Conservation (phyloP, 2,113 vertebrate species). For the Butorides virescens region DNA sequence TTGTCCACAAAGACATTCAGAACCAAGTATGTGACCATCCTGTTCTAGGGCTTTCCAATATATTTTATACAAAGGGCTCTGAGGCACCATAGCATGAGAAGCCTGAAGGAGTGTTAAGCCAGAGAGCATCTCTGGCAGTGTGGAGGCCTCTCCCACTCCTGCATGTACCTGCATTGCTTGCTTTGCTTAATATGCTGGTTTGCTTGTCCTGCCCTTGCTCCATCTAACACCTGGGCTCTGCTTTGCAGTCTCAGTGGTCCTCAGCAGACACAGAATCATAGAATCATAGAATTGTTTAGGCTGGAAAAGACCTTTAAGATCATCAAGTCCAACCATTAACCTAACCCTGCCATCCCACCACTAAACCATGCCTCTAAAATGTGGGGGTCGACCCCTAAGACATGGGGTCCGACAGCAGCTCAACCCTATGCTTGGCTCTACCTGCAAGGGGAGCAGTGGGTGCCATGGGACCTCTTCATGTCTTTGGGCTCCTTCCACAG, state of each 20-base stretch:
- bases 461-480: background rate
- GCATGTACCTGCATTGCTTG: rapidly evolving
- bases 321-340: no score
- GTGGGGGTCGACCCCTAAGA: no score
- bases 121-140: background rate
- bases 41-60: background rate
- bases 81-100: background rate
- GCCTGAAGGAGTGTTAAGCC: background rate
- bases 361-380: no score
- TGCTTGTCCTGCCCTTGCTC: background rate
- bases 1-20: background rate
- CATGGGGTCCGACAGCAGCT: rapidly evolving
- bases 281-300: no score
- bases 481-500: background rate
- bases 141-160: background rate
- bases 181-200: background rate
- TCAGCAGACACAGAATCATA: background rate
- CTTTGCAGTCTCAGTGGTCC: background rate
- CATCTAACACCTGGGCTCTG: background rate
- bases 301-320: no score
- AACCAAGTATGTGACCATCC: background rate
- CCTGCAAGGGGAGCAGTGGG: background rate
- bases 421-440: background rate
- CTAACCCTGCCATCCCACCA: no score
- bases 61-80: background rate